Evolutionary conservation across 2,797 vertebrate genomes (phyloP), one percentile per base, ranked within the genome.

Genomic region (Dendrocincla tyrannina): DNA sequence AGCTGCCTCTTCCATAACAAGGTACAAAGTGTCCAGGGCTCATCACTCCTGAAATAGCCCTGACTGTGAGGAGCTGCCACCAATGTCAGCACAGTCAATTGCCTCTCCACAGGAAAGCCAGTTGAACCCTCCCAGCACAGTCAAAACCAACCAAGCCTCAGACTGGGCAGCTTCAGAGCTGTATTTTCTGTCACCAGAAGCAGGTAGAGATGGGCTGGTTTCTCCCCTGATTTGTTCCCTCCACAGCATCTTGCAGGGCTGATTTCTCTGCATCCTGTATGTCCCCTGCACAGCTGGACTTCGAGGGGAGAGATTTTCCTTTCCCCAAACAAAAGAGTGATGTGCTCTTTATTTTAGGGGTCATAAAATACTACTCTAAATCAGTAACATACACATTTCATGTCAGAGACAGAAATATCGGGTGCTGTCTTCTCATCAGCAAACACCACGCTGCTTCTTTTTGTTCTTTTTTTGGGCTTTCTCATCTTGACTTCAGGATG

Each of bases 361-460:
- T 77, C 85, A 55, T 42, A 75, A 88, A 64, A 58, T 50, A 23
- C 14, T 49, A 35, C 9, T 46, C 10, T 60, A n/a, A 64, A 37
- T 73, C 35, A 53, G 55, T 67, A 73, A 97, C 98, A 68, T 95
- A 98, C 98, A 85, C 97, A 91, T 96, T 98, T 98, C 85, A 96
- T 88, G 22, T 98, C 97, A 5, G 97, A 95, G 83, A 94, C 2
- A 2, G 97, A 94, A 88, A 96, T 85, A 37, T 98, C 98, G 4
- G 96, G 94, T 5, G 91, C 66, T 0, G 91, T 27, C 94, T 98
- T 98, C 96, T 98, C 98, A 3, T 98, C 98, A 4, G 97, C 97
- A 23, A 99, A 99, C 92, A 99, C 99, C 98, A 99, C 99, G 24
- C 99, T 99, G 97, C 98, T 98, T 95, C 99, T 98, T 97, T 99